A percentile compares a stretch with the other conserved stretches of the same genome.
Conservation (phyloP, 2,113 vertebrate species). For the Lamprologus sp. region DNA sequence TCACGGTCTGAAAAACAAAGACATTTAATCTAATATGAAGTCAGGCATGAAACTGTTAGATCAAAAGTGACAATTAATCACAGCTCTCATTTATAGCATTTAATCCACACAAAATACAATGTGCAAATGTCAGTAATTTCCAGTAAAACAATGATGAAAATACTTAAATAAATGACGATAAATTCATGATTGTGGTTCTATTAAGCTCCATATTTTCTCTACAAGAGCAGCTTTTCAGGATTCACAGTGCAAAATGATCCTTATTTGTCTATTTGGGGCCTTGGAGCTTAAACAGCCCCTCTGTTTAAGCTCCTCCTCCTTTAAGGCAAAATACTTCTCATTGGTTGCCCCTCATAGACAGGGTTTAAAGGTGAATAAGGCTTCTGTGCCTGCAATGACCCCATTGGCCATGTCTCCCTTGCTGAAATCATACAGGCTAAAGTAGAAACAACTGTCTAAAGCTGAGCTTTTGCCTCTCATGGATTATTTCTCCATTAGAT, state of each 20-base stretch:
- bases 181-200: neutral
- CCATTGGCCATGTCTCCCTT: neutral
- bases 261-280: neutral
- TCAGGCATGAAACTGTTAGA: neutral
- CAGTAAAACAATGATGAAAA: neutral
- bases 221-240: neutral
- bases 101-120: neutral
- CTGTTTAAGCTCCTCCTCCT: neutral
- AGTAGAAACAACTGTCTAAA: neutral
- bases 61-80: neutral
- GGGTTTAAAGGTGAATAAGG: neutral
- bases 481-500: neutral
- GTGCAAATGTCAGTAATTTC: neutral
- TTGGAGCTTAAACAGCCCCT: neutral
- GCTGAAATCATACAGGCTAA: neutral
- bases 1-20: neutral
- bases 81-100: neutral
- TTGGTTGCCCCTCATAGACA: neutral
- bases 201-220: neutral
- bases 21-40: neutral
- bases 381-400: neutral
- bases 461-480: neutral
- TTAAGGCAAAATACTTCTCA: neutral
- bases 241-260: neutral
- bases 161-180: neutral